These are phyloP conservation scores for Folsomia candida DNA, from an alignment of 2,888 invertebrate genomes.

Conservation along the genomic window DNA sequence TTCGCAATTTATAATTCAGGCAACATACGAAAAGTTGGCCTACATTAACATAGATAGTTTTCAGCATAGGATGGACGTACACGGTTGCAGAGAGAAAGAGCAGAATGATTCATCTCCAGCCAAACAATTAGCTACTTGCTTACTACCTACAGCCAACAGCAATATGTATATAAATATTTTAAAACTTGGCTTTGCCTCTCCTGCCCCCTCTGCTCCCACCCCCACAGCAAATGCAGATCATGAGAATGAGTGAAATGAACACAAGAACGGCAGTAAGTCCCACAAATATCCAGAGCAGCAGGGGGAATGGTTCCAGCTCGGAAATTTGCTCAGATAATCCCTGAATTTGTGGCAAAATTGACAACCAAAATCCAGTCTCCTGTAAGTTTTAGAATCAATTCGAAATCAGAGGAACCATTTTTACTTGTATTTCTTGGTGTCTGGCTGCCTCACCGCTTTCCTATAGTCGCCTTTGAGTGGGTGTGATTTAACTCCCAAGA, in stretches of 20 bases:
- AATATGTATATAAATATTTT: background rate
- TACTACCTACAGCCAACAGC: no score
- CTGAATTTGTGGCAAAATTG: constrained; percentile 33
- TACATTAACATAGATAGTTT: no score
- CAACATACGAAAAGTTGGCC: no score
- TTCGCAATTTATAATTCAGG: no score
- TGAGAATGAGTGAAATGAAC: constrained; percentile 28
- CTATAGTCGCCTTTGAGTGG: constrained; percentile 39
- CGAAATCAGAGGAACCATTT: no score
- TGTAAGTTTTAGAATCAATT: constrained; percentile 10
- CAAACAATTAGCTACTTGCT: no score
- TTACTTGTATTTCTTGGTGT: background rate
- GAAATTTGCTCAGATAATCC: constrained; percentile 32
- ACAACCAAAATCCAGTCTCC: constrained; percentile 45
- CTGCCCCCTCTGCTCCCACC: background rate
- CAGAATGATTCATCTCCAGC: no score
- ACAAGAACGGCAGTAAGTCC: constrained; percentile 26
- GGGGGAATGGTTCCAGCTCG: constrained; percentile 38
- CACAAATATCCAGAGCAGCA: constrained; percentile 41
- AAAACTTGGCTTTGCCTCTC: no score
- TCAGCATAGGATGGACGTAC: no score
- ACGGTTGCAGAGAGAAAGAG: no score
- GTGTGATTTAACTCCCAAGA: constrained; percentile 19
- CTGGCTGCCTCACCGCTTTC: constrained; percentile 34
- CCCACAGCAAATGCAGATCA: constrained; percentile 20